phyloP scores from a whole-genome alignment of 2,888 invertebrate species.

The Chrysodeixis includens region DNA sequence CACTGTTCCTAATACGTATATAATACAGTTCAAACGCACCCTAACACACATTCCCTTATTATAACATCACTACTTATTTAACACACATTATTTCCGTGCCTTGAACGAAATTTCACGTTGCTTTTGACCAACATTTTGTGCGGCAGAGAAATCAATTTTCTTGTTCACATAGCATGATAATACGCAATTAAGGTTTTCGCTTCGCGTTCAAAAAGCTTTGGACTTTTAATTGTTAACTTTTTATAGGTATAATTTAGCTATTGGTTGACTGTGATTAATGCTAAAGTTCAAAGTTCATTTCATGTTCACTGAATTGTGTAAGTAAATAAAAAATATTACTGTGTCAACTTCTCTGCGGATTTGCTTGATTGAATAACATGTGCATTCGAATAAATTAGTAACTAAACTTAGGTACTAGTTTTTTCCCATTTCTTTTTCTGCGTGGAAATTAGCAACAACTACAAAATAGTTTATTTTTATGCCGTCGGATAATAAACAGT shows the following conservation, averaged over 20 bases:
- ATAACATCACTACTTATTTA: background rate
- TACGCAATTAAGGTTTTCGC: conserved; percentile 11
- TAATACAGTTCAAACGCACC: background rate
- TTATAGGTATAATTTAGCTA: background rate
- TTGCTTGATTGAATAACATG: no score
- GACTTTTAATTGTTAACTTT: conserved; percentile 15
- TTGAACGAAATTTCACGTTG: background rate
- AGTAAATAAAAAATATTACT: background rate
- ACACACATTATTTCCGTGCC: background rate
- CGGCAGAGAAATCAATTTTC: conserved; percentile 11
- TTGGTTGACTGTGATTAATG: conserved; percentile 8
- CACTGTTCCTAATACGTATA: background rate
- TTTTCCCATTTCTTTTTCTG: no score
- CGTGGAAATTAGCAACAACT: no score
- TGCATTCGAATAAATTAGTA: no score
- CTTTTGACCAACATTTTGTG: conserved; percentile 3
- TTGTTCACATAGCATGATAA: conserved; percentile 19
- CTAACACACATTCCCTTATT: background rate
- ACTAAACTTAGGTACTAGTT: no score
- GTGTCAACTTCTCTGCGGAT: no score
- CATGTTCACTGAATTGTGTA: background rate
- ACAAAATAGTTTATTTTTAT: no score
- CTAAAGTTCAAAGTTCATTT: background rate
- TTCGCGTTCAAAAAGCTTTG: conserved; percentile 7
- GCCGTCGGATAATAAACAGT: no score